phyloP scores from a whole-genome alignment of 64 coral and sea anemone species.

The Catalaphyllia jardinei region DNA sequence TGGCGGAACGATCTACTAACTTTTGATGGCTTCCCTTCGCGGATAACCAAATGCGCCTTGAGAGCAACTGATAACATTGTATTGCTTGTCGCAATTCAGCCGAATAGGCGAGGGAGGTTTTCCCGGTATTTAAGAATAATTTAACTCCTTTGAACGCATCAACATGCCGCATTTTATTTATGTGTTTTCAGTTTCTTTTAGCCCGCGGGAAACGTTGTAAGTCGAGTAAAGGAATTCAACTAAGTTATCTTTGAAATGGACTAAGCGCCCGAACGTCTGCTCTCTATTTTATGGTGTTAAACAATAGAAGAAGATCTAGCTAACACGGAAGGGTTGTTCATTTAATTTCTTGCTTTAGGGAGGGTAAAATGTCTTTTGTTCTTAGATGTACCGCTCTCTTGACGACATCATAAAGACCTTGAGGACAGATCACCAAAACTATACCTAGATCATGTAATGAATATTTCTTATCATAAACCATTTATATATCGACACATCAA shows the following conservation, averaged over 20 bases:
- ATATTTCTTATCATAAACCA: background rate
- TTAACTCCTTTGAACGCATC: background rate
- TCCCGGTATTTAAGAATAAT: background rate
- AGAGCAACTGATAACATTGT: constrained; percentile 21
- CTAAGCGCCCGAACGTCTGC: background rate
- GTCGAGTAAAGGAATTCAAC: constrained; percentile 4
- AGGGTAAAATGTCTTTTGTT: background rate
- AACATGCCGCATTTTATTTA: too few relatives aligned
- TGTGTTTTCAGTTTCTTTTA: background rate
- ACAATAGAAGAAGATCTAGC: background rate
- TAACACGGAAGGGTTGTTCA: background rate
- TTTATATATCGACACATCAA: background rate
- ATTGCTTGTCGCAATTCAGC: background rate
- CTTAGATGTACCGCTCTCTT: background rate
- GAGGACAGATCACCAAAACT: background rate
- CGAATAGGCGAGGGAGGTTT: background rate
- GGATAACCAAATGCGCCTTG: constrained; percentile 1
- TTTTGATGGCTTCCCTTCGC: constrained; percentile 9
- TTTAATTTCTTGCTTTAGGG: background rate
- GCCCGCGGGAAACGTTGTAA: background rate
- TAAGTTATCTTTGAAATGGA: background rate
- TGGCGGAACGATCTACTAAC: background rate
- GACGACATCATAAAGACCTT: background rate
- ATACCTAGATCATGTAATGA: background rate
- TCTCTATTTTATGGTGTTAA: background rate